Evolutionary conservation across 30 jellyfish, hydroid and myxozoan genomes (phyloP), one percentile per base, ranked within the genome.

Genomic region (Hydractinia symbiolongicarpus): DNA sequence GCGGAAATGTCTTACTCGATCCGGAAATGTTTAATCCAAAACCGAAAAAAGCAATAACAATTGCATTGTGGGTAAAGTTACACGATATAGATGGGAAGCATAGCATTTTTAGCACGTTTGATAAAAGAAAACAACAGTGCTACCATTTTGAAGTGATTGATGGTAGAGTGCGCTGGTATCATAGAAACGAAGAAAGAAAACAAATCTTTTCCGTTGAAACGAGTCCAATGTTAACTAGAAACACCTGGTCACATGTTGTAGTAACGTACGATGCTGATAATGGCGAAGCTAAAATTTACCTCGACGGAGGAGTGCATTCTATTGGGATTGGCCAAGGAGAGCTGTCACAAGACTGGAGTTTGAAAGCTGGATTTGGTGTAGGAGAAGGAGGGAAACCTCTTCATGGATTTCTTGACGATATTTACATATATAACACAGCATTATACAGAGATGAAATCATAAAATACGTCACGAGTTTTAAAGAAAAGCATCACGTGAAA

Each of bases 351-450:
- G 98, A 91, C 70, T 91, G 98, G 98, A 91, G 96, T 1, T 82
- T 89, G 19, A 91, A 87, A 68, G 98, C 98, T 8, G 98, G 98
- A 13, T 91, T 91, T 50, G 98, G 98, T 2, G 84, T 93, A 7
- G 96, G 87, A 17, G 67, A 90, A 30, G 91, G 85, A 76, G 98
- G 96, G 10, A 66, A 93, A 50, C 91, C 95, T 5, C 66, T 91
- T 54, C 81, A 82, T 6, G 98, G 98, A 8, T 86, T 82, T 60
- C 73, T 91, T 11, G 98, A 91, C 71, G 98, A 91, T 54, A 87
- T 91, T 55, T 91, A 91, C 75, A 86, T 91, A 44, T 91, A 82
- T 76, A 55, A 89, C 54, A 66, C 87, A 60, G 98, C 98, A 17
- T 70, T 91, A 60, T 83, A 66, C 53, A 82, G 89, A 53, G 89